A percentile compares a stretch with the other conserved stretches of the same genome.
phyloP scores from a whole-genome alignment of 1,140 invertebrate genomes.

The Drosophila saltans region DNA sequence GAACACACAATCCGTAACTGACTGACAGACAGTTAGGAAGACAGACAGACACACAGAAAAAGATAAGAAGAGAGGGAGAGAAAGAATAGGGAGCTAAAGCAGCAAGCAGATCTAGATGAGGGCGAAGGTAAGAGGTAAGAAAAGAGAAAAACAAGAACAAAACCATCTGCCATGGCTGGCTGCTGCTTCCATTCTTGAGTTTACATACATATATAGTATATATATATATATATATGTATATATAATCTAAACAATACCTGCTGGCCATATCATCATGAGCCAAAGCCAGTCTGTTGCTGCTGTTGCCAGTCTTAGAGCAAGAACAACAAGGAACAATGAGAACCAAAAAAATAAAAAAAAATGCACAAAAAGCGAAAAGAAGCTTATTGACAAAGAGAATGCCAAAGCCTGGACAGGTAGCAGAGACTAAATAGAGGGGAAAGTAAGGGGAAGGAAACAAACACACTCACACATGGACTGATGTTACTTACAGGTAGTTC shows the following conservation, averaged over 20 bases:
- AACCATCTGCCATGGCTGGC: slow-evolving; percentile 46
- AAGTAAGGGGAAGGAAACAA: neutral
- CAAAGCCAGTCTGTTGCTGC: slow-evolving; percentile 7
- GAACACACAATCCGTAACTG: slow-evolving; percentile 45
- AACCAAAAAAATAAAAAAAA: slow-evolving; percentile 63
- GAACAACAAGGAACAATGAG: slow-evolving; percentile 11
- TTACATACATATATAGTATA: neutral
- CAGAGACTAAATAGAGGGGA: neutral
- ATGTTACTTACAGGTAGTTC: slow-evolving; percentile 41
- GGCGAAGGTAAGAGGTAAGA: neutral
- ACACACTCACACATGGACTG: slow-evolving; percentile 13
- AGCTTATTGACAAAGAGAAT: slow-evolving; percentile 64
- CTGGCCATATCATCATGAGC: slow-evolving; percentile 28
- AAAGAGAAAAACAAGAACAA: slow-evolving; percentile 35
- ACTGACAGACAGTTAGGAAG: slow-evolving; percentile 37
- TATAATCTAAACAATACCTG: slow-evolving; percentile 79
- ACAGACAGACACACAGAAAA: slow-evolving; percentile 38
- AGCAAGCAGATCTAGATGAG: neutral
- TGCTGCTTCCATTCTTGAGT: slow-evolving; percentile 28
- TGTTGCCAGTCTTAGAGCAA: neutral
- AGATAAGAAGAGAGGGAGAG: slow-evolving; percentile 1
- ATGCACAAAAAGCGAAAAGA: slow-evolving; percentile 53
- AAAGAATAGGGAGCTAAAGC: neutral
- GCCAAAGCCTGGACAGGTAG: neutral
- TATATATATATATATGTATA: slow-evolving; percentile 17